Conservation (phyloP, 2,797 vertebrate genomes). For the Onychomys leucogaster region DNA sequence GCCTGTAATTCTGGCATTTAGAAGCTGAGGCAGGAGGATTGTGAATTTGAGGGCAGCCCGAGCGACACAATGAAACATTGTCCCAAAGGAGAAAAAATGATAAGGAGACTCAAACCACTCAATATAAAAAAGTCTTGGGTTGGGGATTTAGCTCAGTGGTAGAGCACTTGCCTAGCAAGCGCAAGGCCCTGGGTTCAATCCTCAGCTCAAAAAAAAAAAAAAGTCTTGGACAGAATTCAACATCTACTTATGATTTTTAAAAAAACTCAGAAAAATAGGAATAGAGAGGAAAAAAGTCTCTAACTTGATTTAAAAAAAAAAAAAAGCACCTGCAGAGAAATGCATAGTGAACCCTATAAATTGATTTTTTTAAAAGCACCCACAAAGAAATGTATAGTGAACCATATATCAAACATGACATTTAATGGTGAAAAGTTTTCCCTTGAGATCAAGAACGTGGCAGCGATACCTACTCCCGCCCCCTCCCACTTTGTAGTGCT, state of each 20-base stretch:
- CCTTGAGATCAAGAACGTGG: neutral
- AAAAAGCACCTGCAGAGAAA: too few species aligned
- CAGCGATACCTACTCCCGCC: too few species aligned
- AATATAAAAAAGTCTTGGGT: too few species aligned
- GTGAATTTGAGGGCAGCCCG: neutral
- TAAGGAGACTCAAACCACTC: neutral
- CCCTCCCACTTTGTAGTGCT: too few species aligned
- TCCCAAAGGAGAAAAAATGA: neutral
- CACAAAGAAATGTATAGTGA: neutral
- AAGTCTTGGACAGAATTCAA: neutral
- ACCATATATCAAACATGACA: neutral
- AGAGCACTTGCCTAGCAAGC: too few species aligned
- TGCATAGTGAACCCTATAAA: too few species aligned
- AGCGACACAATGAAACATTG: neutral
- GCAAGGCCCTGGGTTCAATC: too few species aligned
- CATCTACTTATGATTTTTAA: neutral
- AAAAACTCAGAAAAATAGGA: neutral
- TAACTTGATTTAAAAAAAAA: neutral
- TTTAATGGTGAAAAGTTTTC: neutral
- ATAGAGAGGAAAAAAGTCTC: neutral
- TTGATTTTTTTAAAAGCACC: neutral
- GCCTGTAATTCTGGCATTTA: neutral
- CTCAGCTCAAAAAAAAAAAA: too few species aligned
- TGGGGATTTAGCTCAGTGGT: too few species aligned
- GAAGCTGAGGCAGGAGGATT: neutral